Conservation (phyloP, 1,140 invertebrate genomes). For the Steinernema feltiae region DNA sequence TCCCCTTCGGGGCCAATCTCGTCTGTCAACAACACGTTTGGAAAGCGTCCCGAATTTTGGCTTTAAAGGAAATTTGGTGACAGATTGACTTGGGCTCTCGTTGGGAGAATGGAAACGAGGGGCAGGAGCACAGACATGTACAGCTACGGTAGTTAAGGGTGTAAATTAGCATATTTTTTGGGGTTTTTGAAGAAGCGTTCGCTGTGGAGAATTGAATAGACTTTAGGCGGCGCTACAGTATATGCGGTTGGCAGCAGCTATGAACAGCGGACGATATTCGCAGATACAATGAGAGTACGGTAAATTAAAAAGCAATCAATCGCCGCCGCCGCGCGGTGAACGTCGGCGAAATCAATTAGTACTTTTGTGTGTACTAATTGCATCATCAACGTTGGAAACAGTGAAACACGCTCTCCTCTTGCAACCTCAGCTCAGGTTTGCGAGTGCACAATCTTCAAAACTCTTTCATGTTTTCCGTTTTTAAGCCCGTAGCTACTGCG, state of each 20-base stretch:
- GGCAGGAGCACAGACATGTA: background rate
- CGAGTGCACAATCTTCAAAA: too few relatives aligned
- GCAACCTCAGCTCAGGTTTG: too few relatives aligned
- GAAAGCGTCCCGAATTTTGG: background rate
- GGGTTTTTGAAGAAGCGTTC: background rate
- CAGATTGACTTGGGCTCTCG: background rate
- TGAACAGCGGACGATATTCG: background rate
- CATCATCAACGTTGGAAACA: background rate
- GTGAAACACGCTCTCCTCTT: background rate
- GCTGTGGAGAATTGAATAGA: background rate
- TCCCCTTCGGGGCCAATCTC: slow-evolving; percentile 6
- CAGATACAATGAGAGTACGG: background rate
- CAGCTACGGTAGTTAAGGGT: background rate
- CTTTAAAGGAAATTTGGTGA: background rate
- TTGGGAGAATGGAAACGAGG: background rate
- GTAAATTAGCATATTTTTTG: too few relatives aligned
- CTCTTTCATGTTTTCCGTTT: too few relatives aligned
- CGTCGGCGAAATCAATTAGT: background rate
- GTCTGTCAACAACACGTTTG: slow-evolving; percentile 1
- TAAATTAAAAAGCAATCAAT: slow-evolving; percentile 12
- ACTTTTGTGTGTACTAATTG: slow-evolving; percentile 4
- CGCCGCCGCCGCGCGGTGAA: background rate
- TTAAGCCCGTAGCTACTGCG: background rate
- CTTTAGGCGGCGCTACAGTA: background rate
- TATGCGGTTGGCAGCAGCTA: background rate